Evolutionary conservation across 2,113 vertebrate genomes (phyloP).

Genomic region (Periophthalmodon schlosseri): DNA sequence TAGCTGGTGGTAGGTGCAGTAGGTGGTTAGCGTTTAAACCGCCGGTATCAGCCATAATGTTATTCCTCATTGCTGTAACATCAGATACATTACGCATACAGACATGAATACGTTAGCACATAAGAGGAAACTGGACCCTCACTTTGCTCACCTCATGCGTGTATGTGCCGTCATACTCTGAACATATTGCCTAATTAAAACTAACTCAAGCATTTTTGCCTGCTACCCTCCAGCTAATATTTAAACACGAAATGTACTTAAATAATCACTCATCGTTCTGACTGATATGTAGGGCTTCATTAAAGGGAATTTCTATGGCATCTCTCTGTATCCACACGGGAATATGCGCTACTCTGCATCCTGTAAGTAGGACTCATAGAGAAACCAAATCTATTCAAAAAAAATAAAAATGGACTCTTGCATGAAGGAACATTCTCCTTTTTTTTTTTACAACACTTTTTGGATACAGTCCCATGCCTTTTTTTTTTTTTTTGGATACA

Average conservation of each 20-base stretch:
- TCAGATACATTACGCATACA: slow-evolving; percentile 40
- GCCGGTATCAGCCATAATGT: background rate
- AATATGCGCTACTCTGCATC: slow-evolving; percentile 57
- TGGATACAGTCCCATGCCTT: slow-evolving; percentile 45
- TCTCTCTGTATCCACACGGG: slow-evolving; percentile 64
- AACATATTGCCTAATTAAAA: slow-evolving; percentile 63
- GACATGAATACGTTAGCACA: slow-evolving; percentile 35
- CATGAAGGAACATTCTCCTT: slow-evolving; percentile 67
- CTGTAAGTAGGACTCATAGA: slow-evolving; percentile 71
- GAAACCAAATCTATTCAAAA: slow-evolving; percentile 65
- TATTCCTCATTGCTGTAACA: slow-evolving; percentile 39
- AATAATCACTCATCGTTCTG: slow-evolving; percentile 72
- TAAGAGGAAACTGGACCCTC: slow-evolving; percentile 31
- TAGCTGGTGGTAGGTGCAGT: background rate
- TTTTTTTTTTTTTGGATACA: slow-evolving; percentile 49
- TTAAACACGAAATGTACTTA: slow-evolving; percentile 74
- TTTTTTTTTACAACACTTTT: slow-evolving; percentile 60
- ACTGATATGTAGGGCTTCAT: slow-evolving; percentile 66
- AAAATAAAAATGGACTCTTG: slow-evolving; percentile 63
- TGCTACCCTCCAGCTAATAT: slow-evolving; percentile 72
- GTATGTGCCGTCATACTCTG: slow-evolving; percentile 55
- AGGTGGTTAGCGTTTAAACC: background rate
- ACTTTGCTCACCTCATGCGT: slow-evolving; percentile 45
- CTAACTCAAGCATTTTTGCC: slow-evolving; percentile 78
- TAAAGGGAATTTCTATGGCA: slow-evolving; percentile 64